Evolutionary conservation across 2,113 vertebrate genomes (phyloP).

Genomic region (Sander vitreus): DNA sequence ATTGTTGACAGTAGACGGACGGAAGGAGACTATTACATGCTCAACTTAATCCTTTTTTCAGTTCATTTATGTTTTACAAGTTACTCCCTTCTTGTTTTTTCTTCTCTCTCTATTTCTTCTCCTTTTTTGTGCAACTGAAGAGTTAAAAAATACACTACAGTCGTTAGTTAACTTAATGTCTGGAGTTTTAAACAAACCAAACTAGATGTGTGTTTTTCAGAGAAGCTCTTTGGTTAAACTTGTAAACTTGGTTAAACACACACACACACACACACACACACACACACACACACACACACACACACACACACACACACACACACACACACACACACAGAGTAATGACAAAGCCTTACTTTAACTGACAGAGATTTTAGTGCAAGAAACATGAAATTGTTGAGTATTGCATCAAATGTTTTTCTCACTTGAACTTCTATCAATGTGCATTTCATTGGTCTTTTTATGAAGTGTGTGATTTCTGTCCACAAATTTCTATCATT

Average conservation of each 20-base stretch:
- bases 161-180: neutral
- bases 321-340: too few species aligned
- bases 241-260: neutral
- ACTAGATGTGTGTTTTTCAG: too few species aligned
- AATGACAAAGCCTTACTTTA: constrained; percentile 35
- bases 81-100: too few species aligned
- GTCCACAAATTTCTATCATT: neutral
- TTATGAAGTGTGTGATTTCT: neutral
- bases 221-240: neutral
- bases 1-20: too few species aligned
- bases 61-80: too few species aligned
- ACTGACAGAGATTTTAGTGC: constrained; percentile 29
- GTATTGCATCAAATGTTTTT: neutral
- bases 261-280: constrained; percentile 11
- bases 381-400: neutral
- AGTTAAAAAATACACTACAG: too few species aligned
- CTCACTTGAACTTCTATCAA: neutral
- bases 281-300: constrained; percentile 5
- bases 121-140: too few species aligned
- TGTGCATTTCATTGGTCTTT: neutral
- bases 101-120: too few species aligned
- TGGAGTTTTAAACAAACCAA: neutral
- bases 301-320: too few species aligned
- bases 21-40: too few species aligned
- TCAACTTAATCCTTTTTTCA: too few species aligned